phyloP scores from a whole-genome alignment of 2,113 vertebrate genomes.

The Xenus cinereus region DNA sequence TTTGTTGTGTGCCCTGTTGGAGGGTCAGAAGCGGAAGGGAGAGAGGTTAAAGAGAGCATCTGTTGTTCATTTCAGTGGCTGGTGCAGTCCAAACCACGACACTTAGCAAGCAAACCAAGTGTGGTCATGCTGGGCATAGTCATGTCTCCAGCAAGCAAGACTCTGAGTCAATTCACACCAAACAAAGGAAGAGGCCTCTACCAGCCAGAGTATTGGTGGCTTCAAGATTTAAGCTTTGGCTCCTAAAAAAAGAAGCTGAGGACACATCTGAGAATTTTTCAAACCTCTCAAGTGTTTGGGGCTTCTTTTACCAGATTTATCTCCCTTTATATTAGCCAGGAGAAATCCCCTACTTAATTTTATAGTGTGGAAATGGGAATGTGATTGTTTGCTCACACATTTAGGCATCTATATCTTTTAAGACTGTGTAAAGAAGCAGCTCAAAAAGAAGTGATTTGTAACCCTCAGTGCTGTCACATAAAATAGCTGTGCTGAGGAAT shows the following conservation, averaged over 20 bases:
- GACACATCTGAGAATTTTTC: neutral
- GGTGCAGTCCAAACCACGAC: neutral
- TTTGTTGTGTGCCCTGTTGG: neutral
- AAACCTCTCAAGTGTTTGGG: neutral
- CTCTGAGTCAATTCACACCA: neutral
- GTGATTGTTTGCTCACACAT: neutral
- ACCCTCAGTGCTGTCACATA: neutral
- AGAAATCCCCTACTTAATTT: neutral
- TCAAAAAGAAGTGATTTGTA: neutral
- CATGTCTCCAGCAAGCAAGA: fast-evolving
- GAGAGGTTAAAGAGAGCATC: neutral
- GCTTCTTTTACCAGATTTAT: neutral
- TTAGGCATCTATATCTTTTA: neutral
- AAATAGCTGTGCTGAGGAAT: neutral
- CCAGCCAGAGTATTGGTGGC: neutral
- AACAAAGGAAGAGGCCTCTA: neutral
- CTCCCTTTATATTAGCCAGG: neutral
- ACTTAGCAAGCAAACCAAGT: neutral
- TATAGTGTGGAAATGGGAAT: neutral
- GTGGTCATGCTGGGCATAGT: neutral
- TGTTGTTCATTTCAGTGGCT: neutral
- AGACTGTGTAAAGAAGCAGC: neutral
- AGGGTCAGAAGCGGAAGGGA: neutral
- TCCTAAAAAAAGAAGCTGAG: neutral
- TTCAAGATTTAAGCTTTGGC: neutral